Evolutionary conservation across 2,888 invertebrate genomes (phyloP).

Genomic region (Leptodirus hochenwartii): DNA sequence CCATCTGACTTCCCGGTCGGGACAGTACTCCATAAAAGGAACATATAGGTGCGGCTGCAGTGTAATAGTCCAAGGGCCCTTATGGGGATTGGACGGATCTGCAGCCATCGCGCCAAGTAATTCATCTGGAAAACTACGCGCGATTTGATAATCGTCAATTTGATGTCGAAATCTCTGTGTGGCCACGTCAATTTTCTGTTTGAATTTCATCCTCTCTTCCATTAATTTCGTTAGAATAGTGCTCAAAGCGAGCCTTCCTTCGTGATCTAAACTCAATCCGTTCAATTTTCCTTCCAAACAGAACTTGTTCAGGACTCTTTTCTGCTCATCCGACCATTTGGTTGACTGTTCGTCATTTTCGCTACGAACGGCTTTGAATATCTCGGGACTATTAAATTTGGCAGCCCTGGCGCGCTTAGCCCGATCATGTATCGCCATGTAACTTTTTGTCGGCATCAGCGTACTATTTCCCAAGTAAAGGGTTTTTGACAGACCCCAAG

Average conservation of each 20-base stretch:
- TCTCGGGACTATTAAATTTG: slow-evolving; percentile 51
- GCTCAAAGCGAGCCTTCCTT: slow-evolving; percentile 33
- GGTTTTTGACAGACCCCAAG: slow-evolving; percentile 76
- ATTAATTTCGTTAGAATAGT: slow-evolving; percentile 33
- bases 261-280: slow-evolving; percentile 49
- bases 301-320: slow-evolving; percentile 57
- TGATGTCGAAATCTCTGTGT: slow-evolving; percentile 46
- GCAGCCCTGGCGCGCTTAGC: slow-evolving; percentile 53
- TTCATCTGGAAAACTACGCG: slow-evolving; percentile 56
- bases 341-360: slow-evolving; percentile 23
- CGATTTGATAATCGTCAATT: slow-evolving; percentile 42
- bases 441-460: slow-evolving; percentile 61
- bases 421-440: slow-evolving; percentile 61
- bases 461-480: slow-evolving; percentile 64
- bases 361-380: slow-evolving; percentile 48
- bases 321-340: slow-evolving; percentile 50
- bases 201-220: slow-evolving; percentile 41
- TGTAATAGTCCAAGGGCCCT: slow-evolving; percentile 73
- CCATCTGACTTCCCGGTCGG: slow-evolving; percentile 58
- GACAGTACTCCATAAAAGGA: slow-evolving; percentile 71
- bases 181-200: slow-evolving; percentile 45
- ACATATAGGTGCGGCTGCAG: slow-evolving; percentile 54
- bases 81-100: slow-evolving; percentile 35
- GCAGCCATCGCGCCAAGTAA: slow-evolving; percentile 45
- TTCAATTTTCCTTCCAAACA: slow-evolving; percentile 66